Percentiles rank a stretch among this genome's conserved stretches.
Conservation (phyloP, 2,113 vertebrate species). For the Boulengerochromis microlepis region DNA sequence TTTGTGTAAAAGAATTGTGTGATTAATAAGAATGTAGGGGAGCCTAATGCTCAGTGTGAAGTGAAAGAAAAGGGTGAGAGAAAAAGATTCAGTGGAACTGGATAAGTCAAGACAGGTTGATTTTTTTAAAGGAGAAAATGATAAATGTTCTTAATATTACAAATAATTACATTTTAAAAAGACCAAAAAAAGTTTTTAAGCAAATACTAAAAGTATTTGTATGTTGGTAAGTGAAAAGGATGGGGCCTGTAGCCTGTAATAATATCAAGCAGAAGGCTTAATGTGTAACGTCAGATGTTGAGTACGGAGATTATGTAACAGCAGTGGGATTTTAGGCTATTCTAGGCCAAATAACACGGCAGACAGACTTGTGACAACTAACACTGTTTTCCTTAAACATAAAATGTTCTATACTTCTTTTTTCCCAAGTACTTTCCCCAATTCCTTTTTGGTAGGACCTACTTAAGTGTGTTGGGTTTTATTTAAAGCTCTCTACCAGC, state of each 20-base stretch:
- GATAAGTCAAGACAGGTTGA: background rate
- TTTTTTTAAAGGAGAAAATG: background rate
- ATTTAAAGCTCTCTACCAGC: conserved; percentile 56
- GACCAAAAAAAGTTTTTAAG: background rate
- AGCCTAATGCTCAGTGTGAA: background rate
- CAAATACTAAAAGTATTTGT: background rate
- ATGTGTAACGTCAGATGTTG: background rate
- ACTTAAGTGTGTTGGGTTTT: conserved; percentile 37
- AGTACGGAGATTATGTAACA: background rate
- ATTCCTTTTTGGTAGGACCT: conserved; percentile 2
- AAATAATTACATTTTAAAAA: background rate
- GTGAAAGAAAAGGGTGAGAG: background rate
- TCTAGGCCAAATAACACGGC: background rate
- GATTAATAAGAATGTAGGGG: conserved; percentile 25
- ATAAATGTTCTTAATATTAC: background rate
- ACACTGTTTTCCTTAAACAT: background rate
- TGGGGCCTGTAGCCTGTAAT: background rate
- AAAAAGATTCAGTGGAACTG: background rate
- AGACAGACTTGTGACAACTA: background rate
- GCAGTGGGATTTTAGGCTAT: background rate
- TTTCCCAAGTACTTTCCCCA: background rate
- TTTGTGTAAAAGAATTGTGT: background rate
- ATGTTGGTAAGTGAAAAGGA: background rate
- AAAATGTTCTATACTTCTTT: background rate
- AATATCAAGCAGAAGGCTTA: background rate